Conservation (phyloP, 1,140 invertebrate species). For the Macrobrachium rosenbergii region DNA sequence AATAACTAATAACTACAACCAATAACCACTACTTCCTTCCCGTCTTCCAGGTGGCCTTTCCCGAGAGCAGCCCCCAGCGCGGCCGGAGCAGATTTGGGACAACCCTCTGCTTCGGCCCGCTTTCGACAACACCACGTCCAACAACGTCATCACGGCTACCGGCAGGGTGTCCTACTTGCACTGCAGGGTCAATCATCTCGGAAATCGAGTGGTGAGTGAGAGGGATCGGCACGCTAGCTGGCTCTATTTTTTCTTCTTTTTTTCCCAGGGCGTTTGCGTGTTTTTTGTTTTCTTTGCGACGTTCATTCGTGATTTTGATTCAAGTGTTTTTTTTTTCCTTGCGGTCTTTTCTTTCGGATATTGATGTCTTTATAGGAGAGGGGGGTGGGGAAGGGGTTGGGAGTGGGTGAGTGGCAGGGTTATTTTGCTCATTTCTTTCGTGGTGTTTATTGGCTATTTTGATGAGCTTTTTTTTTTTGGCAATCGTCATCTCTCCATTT, state of each 20-base stretch:
- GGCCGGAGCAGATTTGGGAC: constrained; percentile 65
- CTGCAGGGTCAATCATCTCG: constrained; percentile 65
- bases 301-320: not conserved
- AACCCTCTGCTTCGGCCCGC: constrained; percentile 64
- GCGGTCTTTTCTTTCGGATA: too few species aligned
- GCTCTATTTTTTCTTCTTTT: too few species aligned
- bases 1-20: too few species aligned
- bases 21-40: not conserved
- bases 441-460: too few species aligned
- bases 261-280: not conserved
- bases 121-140: constrained; percentile 59
- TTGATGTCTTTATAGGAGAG: too few species aligned
- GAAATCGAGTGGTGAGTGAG: constrained; percentile 64
- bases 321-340: too few species aligned
- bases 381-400: too few species aligned
- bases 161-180: constrained; percentile 65
- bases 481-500: too few species aligned
- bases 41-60: constrained; percentile 56
- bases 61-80: constrained; percentile 58
- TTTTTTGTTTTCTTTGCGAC: not conserved
- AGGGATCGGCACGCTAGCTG: not conserved
- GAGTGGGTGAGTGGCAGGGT: too few species aligned
- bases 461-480: too few species aligned
- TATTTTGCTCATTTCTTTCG: too few species aligned
- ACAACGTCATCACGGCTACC: constrained; percentile 49